These are phyloP conservation scores for Neoscelio sp. DNA, from an alignment of 2,888 invertebrate genomes.

Conservation along the genomic window DNA sequence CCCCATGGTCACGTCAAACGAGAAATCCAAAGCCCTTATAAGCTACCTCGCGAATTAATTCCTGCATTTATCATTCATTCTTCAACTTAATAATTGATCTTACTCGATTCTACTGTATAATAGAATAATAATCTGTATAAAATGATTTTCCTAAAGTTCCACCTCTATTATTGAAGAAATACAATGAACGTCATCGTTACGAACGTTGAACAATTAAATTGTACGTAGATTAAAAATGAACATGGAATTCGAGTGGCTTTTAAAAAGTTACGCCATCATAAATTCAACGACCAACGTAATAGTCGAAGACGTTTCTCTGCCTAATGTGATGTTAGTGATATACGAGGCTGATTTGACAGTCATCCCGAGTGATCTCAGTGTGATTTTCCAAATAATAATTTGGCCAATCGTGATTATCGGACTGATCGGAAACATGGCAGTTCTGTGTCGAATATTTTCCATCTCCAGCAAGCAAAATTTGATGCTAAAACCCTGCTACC, in stretches of 20 bases:
- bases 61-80: too few species aligned
- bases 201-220: background rate
- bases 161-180: too few species aligned
- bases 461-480: conserved; percentile 50
- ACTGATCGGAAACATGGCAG: conserved; percentile 69
- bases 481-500: conserved; percentile 71
- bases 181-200: too few species aligned
- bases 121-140: too few species aligned
- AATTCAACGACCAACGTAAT: conserved; percentile 9
- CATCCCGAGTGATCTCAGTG: conserved; percentile 56
- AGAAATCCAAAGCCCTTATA: background rate
- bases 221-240: background rate
- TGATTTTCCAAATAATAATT: conserved; percentile 69
- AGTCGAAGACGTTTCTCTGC: background rate
- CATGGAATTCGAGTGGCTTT: conserved; percentile 9
- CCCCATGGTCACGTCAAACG: conserved; percentile 3
- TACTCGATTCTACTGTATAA: too few species aligned
- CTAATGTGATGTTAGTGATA: conserved; percentile 19
- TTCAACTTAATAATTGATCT: too few species aligned
- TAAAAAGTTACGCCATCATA: conserved; percentile 15
- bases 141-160: too few species aligned
- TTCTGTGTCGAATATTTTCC: conserved; percentile 69
- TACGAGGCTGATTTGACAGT: conserved; percentile 35
- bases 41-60: background rate
- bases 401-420: conserved; percentile 73